Evolutionary conservation across 2,888 invertebrate species (phyloP), one percentile per base, ranked within the genome.

Genomic region (Lithosia quadra): DNA sequence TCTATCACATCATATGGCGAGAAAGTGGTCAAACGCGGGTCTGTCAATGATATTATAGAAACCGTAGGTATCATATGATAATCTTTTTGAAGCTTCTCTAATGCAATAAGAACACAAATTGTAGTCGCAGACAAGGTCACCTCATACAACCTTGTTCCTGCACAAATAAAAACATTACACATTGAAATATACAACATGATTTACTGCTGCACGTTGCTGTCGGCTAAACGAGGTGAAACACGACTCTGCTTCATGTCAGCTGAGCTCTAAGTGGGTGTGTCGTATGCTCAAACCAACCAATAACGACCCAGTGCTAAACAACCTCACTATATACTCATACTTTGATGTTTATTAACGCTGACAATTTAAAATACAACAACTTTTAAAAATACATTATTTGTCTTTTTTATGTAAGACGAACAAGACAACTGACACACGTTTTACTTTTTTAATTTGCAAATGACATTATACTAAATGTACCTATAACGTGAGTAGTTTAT

Each of bases 231-330:
- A 11, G 34, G 21, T 55, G 39, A 11, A 58, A 15, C 61, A 62
- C 56, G 57, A 53, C 39, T 67, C 34, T 53, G 53, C 65, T 62
- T 79, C 53, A 55, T 63, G 33, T 63, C 68, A 60, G 66, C 65
- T 69, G 71, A 67, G 43, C 15, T 21, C 65, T 67, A 65, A 22
- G 78, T 77, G 79, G 80, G 80, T 56, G 80, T 72, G 80, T 70
- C 69, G 66, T 22, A 13, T 22, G 39, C 49, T 43, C 59, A 39
- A 36, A 60, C 13, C 68, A 34, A 63, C 79, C 80, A 80, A 79
- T 79, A 58, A 65, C 58, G 28, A 57, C 22, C 39, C 33, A 39
- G 71, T 67, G 9, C n/a, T 13, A 67, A 74, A 75, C 62, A 62
- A 61, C 73, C 67, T 39, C 24, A 63, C 21, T 8, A 13, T 56